Conservation (phyloP, 2,888 invertebrate species). For the Isotomurus palustris region DNA sequence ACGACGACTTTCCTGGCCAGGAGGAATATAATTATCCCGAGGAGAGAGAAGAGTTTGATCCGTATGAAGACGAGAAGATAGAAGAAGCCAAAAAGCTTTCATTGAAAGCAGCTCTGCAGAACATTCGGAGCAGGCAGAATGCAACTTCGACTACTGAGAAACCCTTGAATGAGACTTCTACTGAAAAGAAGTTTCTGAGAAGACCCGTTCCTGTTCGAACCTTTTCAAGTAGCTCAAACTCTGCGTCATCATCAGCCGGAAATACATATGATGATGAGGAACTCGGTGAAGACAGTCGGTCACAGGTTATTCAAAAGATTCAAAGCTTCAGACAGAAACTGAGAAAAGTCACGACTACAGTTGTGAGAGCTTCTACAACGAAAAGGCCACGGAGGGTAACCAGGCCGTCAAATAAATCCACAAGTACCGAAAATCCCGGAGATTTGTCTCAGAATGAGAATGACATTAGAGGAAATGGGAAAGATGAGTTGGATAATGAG, state of each 20-base stretch:
- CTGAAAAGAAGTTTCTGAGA: slow-evolving; percentile 16
- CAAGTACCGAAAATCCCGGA: background rate
- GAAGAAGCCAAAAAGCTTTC: slow-evolving; percentile 24
- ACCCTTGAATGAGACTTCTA: slow-evolving; percentile 3
- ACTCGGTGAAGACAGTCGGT: slow-evolving; percentile 12
- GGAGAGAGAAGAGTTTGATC: background rate
- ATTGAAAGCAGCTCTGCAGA: slow-evolving; percentile 20
- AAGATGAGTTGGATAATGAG: too few relatives aligned
- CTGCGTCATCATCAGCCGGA: slow-evolving; percentile 10
- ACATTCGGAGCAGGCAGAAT: slow-evolving; percentile 19
- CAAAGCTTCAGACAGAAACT: slow-evolving; percentile 23
- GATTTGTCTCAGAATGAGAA: too few relatives aligned
- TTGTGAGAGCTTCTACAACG: slow-evolving; percentile 14
- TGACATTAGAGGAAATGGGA: too few relatives aligned
- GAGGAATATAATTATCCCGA: slow-evolving; percentile 1
- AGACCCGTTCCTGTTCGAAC: slow-evolving; percentile 18
- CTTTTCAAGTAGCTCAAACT: background rate
- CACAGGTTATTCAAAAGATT: slow-evolving; percentile 31
- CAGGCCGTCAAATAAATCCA: slow-evolving; percentile 14
- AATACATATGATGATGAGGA: slow-evolving; percentile 18
- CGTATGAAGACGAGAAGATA: slow-evolving; percentile 17
- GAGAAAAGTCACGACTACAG: background rate
- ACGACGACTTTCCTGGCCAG: slow-evolving; percentile 7
- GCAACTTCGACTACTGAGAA: slow-evolving; percentile 12
- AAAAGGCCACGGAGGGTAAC: slow-evolving; percentile 35